Percentiles rank a stretch among this genome's conserved stretches.
Conservation (phyloP, 2,113 vertebrate genomes). For the Microtus oregoni region DNA sequence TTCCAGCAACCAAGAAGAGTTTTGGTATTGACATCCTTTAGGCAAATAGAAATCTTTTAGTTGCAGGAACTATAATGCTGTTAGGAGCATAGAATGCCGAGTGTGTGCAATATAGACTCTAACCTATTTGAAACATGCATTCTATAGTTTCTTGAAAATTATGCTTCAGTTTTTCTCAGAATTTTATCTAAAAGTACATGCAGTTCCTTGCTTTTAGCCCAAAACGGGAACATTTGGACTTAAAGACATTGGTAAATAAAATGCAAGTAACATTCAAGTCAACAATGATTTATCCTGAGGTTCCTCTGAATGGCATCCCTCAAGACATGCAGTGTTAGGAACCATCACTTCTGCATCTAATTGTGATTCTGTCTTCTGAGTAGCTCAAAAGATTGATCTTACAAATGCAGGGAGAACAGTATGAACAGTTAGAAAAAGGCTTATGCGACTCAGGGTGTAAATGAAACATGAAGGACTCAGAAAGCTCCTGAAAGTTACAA, state of each 20-base stretch:
- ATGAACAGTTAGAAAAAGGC: background rate
- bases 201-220: background rate
- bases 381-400: background rate
- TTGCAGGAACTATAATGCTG: background rate
- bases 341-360: background rate
- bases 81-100: background rate
- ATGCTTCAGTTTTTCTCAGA: background rate
- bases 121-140: background rate
- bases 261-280: background rate
- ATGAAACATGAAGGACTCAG: background rate
- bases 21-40: background rate
- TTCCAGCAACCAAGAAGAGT: background rate
- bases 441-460: background rate
- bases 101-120: background rate
- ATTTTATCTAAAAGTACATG: background rate
- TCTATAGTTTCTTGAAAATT: background rate
- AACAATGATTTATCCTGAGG: background rate
- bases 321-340: background rate
- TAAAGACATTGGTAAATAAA: constrained; percentile 35
- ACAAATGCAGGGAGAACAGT: background rate
- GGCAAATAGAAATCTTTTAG: background rate
- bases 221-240: background rate
- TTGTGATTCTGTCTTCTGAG: background rate
- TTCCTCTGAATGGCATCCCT: background rate
- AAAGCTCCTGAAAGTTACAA: background rate